Percentiles rank a stretch among this genome's conserved stretches.
phyloP scores from a whole-genome alignment of 2,888 invertebrate genomes.

The Heterodera filipjevi region DNA sequence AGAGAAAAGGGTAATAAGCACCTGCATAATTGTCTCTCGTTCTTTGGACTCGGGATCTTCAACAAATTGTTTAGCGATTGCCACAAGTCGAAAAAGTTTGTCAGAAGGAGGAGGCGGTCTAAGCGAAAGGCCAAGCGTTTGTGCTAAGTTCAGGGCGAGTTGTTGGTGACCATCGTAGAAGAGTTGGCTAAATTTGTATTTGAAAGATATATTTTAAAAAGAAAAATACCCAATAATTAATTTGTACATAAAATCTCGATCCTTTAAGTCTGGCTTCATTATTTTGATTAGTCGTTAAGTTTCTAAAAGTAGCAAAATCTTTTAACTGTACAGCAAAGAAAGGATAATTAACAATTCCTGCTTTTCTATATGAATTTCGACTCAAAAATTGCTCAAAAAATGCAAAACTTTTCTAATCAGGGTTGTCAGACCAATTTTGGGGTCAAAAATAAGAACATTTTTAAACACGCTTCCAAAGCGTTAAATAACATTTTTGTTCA shows the following conservation, averaged over 20 bases:
- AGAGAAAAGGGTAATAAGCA: background rate
- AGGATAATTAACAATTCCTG: too few species aligned
- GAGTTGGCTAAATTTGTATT: slow-evolving; percentile 78
- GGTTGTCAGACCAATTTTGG: too few species aligned
- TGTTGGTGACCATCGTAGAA: slow-evolving; percentile 95
- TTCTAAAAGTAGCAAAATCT: background rate
- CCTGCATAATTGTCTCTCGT: slow-evolving; percentile 32
- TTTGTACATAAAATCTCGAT: slow-evolving; percentile 84
- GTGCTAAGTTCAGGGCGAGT: slow-evolving; percentile 79
- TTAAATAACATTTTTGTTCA: too few species aligned
- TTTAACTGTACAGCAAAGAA: too few species aligned
- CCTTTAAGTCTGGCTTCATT: slow-evolving; percentile 75
- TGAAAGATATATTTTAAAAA: background rate
- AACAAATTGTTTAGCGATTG: slow-evolving; percentile 60
- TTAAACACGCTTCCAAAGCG: too few species aligned
- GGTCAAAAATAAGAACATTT: too few species aligned
- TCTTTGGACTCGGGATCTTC: slow-evolving; percentile 61
- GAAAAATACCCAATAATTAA: slow-evolving; percentile 83
- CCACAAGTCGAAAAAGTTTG: slow-evolving; percentile 78
- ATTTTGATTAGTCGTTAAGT: background rate
- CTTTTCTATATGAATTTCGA: too few species aligned
- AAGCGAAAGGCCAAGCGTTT: slow-evolving; percentile 79
- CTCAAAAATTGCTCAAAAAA: too few species aligned
- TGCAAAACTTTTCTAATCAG: background rate
- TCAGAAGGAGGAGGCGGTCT: slow-evolving; percentile 95